Percentiles rank a stretch among this genome's conserved stretches.
Conservation (phyloP, 2,113 vertebrate genomes). For the Passer domesticus region DNA sequence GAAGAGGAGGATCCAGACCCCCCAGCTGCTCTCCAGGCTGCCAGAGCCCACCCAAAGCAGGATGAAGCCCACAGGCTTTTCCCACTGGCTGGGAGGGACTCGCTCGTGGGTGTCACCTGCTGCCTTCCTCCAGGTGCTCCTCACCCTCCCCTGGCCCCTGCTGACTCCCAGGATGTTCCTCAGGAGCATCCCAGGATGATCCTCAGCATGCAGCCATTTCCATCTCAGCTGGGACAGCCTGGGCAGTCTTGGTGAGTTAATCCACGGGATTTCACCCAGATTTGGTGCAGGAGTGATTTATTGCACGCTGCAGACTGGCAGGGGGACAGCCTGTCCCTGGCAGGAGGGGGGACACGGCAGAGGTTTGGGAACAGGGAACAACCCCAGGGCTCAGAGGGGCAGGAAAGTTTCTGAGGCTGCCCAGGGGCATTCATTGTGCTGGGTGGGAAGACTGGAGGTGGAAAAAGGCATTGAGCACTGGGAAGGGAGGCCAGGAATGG, state of each 20-base stretch:
- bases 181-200: neutral
- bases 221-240: neutral
- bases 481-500: neutral
- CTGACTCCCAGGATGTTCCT: neutral
- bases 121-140: neutral
- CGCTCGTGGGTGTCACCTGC: fast-evolving
- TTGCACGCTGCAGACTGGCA: fast-evolving
- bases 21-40: neutral
- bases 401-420: neutral
- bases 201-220: neutral
- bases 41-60: neutral
- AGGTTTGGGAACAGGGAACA: neutral
- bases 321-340: neutral
- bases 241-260: neutral
- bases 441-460: neutral
- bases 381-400: neutral
- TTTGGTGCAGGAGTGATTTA: neutral
- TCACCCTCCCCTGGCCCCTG: neutral
- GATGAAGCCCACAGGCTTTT: neutral
- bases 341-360: fast-evolving
- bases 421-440: fast-evolving
- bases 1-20: neutral
- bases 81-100: neutral
- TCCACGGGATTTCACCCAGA: fast-evolving
- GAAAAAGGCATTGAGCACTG: neutral